These are phyloP conservation scores for Hydrolagus affinis DNA, from an alignment of 2,113 vertebrate species.

Conservation along the genomic window DNA sequence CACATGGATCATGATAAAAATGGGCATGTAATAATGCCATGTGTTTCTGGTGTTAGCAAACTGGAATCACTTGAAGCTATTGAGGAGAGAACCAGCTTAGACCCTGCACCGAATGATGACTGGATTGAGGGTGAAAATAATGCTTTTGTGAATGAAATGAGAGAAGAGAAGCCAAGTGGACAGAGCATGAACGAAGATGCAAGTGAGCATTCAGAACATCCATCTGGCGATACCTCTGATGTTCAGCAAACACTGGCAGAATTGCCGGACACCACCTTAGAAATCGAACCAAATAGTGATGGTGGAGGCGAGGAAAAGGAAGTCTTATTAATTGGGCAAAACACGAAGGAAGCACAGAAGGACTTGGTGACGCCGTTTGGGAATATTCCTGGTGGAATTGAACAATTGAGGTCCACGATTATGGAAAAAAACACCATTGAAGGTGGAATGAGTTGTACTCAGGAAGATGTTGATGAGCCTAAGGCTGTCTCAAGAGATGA, in stretches of 20 bases:
- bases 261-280: not conserved
- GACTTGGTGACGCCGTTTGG: not conserved
- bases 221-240: not conserved
- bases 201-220: not conserved
- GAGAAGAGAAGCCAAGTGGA: not conserved
- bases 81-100: not conserved
- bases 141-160: not conserved
- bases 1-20: not conserved
- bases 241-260: not conserved
- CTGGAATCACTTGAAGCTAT: not conserved
- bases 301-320: not conserved
- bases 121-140: not conserved
- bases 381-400: not conserved
- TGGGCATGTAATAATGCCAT: not conserved
- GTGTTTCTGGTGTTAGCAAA: not conserved
- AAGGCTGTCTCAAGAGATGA: too few relatives aligned
- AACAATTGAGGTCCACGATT: not conserved
- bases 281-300: not conserved
- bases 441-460: not conserved
- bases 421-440: not conserved
- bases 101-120: not conserved
- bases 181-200: not conserved
- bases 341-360: not conserved
- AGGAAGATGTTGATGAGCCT: not conserved
- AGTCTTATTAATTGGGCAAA: not conserved